Conservation (phyloP, 37 sponge, comb jelly and placozoan species). For the Ianthella basta region DNA sequence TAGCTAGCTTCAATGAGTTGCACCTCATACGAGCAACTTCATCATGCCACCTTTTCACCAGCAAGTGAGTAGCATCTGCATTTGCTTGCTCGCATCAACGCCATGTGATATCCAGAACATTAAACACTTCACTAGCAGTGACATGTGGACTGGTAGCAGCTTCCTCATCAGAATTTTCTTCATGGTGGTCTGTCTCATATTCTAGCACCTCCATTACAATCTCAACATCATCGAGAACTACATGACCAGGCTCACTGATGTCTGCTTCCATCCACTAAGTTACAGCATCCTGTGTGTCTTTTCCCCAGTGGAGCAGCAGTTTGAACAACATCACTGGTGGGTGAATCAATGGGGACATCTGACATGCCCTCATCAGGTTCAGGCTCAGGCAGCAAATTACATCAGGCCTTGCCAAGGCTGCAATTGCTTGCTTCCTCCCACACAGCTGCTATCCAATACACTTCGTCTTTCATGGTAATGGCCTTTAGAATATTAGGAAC, state of each 20-base stretch:
- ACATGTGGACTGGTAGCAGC: background rate
- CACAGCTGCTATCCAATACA: slow-evolving; percentile 40
- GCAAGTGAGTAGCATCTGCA: slow-evolving; percentile 21
- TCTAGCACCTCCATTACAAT: slow-evolving; percentile 40
- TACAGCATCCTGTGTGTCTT: background rate
- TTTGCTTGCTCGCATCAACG: slow-evolving; percentile 36
- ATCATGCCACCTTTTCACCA: slow-evolving; percentile 36
- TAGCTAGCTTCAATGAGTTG: background rate
- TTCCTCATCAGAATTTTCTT: slow-evolving; percentile 16
- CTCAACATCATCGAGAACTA: slow-evolving; percentile 30
- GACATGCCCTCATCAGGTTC: slow-evolving; percentile 2
- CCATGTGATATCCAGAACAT: slow-evolving; percentile 35
- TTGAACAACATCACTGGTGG: background rate
- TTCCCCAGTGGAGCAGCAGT: slow-evolving; percentile 25
- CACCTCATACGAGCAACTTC: slow-evolving; percentile 15
- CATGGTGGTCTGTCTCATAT: background rate
- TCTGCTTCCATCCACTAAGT: slow-evolving; percentile 22
- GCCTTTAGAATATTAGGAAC: slow-evolving; percentile 43
- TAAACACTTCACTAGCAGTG: slow-evolving; percentile 26
- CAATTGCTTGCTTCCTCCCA: slow-evolving; percentile 47
- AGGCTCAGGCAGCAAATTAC: slow-evolving; percentile 36
- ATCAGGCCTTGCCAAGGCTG: slow-evolving; percentile 34
- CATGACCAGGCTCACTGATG: slow-evolving; percentile 34
- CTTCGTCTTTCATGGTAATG: slow-evolving; percentile 45
- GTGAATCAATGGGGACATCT: slow-evolving; percentile 7